Evolutionary conservation across 2,797 vertebrate species (phyloP).

Genomic region (Hozukius guyotensis): DNA sequence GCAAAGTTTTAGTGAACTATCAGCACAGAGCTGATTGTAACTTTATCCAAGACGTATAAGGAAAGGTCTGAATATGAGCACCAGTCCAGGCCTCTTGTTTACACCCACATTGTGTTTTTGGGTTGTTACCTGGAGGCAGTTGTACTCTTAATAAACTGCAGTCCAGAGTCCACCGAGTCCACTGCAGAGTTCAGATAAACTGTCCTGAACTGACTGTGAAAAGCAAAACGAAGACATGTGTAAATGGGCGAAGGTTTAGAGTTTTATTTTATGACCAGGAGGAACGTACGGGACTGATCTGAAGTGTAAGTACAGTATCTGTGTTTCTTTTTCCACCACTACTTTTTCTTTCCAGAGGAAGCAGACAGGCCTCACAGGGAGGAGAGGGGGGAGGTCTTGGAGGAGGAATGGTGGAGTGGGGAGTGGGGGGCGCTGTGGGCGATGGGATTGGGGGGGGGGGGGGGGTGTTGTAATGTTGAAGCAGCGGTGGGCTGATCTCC

Average conservation of each 20-base stretch:
- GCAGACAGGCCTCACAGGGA: slow-evolving; percentile 67
- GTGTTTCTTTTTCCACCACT: slow-evolving; percentile 31
- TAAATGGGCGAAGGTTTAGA: not conserved
- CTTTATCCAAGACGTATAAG: not conserved
- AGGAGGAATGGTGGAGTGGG: not conserved
- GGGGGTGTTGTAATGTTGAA: slow-evolving; percentile 49
- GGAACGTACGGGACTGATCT: slow-evolving; percentile 11
- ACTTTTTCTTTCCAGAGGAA: slow-evolving; percentile 53
- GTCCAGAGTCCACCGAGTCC: not conserved
- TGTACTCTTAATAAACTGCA: not conserved
- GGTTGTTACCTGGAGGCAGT: not conserved
- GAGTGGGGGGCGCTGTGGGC: slow-evolving; percentile 30
- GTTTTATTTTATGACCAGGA: slow-evolving; percentile 23
- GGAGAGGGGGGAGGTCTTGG: slow-evolving; percentile 9
- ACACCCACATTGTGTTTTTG: not conserved
- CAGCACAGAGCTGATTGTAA: not conserved
- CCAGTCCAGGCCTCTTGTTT: not conserved
- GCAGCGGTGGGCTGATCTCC: slow-evolving; percentile 73
- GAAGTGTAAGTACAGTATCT: slow-evolving; percentile 9
- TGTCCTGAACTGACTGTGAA: not conserved
- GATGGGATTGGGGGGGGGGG: slow-evolving; percentile 22
- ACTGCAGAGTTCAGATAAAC: not conserved
- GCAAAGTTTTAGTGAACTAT: not conserved
- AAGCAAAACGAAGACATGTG: not conserved
- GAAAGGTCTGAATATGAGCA: not conserved